phyloP scores from a whole-genome alignment of 2,113 vertebrate species.

The Bambusicola thoracicus region DNA sequence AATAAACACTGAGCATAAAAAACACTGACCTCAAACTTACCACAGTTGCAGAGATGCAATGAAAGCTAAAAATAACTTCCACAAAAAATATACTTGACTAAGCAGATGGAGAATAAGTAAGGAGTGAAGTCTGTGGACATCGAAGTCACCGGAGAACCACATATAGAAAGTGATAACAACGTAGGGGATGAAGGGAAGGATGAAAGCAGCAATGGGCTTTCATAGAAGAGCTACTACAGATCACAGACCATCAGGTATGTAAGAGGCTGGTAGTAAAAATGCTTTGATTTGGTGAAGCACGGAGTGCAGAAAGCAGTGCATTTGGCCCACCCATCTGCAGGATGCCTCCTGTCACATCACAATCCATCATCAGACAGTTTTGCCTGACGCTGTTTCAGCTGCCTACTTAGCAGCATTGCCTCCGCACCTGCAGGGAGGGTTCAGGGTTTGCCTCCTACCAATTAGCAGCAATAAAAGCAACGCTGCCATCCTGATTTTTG shows the following conservation, averaged over 20 bases:
- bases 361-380: background rate
- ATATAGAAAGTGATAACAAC: background rate
- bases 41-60: background rate
- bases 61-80: background rate
- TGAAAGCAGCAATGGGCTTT: background rate
- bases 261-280: background rate
- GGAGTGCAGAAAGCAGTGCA: background rate
- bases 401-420: background rate
- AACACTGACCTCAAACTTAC: background rate
- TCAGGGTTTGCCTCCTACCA: background rate
- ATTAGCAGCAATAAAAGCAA: background rate
- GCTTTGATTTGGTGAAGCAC: background rate
- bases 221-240: background rate
- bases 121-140: background rate
- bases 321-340: background rate
- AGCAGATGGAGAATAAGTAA: background rate
- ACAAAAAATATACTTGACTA: background rate
- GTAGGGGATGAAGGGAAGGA: background rate
- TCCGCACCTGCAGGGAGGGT: background rate
- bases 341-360: background rate
- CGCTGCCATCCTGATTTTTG: background rate
- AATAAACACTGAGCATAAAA: background rate
- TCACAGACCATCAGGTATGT: background rate
- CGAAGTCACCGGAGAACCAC: background rate
- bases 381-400: background rate